These are phyloP conservation scores for Dryobotodes eremita DNA, from an alignment of 2,888 invertebrate species.

Conservation along the genomic window DNA sequence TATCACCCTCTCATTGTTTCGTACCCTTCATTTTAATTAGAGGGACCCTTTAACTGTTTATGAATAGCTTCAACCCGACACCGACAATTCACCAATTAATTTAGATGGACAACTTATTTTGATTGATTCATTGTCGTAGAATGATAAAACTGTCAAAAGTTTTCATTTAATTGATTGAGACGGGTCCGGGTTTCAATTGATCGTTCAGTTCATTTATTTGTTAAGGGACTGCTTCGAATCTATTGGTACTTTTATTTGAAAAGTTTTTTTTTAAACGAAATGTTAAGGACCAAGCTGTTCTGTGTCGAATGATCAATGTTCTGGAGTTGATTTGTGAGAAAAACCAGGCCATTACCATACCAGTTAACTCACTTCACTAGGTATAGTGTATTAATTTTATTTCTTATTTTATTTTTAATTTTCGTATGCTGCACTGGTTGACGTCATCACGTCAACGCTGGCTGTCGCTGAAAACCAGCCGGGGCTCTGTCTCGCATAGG, in stretches of 20 bases:
- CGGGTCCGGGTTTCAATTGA: conserved; percentile 16
- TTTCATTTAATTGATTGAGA: conserved; percentile 39
- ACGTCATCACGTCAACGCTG: no score
- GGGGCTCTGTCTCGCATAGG: no score
- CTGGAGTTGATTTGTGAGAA: background rate
- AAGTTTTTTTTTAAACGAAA: background rate
- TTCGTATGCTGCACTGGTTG: no score
- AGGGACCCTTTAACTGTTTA: conserved; percentile 63
- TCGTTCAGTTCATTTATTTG: conserved; percentile 32
- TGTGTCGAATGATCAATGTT: background rate
- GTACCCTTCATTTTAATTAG: conserved; percentile 67
- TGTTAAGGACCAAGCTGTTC: background rate
- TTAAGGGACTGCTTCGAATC: background rate
- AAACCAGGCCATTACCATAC: background rate
- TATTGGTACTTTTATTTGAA: conserved; percentile 2
- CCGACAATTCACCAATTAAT: conserved; percentile 56
- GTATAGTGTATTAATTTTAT: no score
- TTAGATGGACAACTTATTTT: conserved; percentile 42
- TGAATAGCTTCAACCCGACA: conserved; percentile 60
- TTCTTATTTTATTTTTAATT: no score
- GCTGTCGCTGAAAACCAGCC: no score
- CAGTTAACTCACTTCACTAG: no score
- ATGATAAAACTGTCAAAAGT: conserved; percentile 45
- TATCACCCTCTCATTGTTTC: conserved; percentile 18
- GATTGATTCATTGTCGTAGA: conserved; percentile 49